Evolutionary conservation across 2,113 vertebrate species (phyloP).

Genomic region (Cyanoramphus novaezelandiae): DNA sequence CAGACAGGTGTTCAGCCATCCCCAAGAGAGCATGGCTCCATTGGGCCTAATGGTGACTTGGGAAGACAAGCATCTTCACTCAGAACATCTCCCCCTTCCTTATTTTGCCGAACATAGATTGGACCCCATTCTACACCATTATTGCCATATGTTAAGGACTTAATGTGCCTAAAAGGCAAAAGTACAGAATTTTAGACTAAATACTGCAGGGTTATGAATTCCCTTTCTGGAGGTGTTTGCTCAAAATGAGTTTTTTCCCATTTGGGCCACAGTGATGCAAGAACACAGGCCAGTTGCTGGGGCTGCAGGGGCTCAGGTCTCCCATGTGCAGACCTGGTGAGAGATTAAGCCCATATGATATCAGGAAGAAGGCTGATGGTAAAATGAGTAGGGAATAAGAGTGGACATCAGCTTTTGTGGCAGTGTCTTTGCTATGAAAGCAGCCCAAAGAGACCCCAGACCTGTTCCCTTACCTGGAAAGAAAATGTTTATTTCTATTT

Average conservation of each 20-base stretch:
- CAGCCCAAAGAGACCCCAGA: background rate
- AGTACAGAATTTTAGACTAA: background rate
- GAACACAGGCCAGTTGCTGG: background rate
- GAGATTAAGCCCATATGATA: fast-evolving
- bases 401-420: background rate
- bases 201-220: background rate
- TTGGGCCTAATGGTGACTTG: background rate
- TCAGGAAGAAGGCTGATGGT: background rate
- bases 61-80: background rate
- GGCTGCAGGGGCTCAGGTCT: background rate
- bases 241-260: background rate
- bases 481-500: background rate
- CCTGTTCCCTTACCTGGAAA: background rate
- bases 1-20: background rate
- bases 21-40: background rate
- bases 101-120: background rate
- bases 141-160: background rate
- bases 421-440: background rate
- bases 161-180: background rate
- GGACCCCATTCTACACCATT: background rate
- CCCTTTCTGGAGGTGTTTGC: background rate
- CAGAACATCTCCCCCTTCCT: background rate
- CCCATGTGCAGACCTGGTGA: background rate
- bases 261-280: background rate
- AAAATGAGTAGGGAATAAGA: background rate